Base-by-base conservation (phyloP, 2,888 invertebrate genomes). In the Fabriciana adippe region DNA sequence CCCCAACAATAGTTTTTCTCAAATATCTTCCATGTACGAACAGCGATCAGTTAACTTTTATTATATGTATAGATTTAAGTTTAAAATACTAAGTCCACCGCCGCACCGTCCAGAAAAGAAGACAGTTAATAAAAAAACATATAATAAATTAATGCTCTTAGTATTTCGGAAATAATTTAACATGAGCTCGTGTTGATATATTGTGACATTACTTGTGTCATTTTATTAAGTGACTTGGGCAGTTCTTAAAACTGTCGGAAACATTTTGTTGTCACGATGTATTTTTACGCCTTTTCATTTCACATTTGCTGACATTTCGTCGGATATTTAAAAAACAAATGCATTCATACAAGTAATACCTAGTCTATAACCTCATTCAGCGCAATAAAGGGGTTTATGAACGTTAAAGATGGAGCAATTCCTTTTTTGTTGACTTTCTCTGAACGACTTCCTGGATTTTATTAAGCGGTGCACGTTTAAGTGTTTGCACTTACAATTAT, bases 381-480 rank as follows among this genome's bases (percentile, higher is more conserved):
- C 73, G 70, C 73, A 74, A 48, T 89, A 87, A 88, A 88, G 76
- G 75, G 79, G 79, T 86, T 86, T 84, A 86, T 78, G 82, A 80
- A 84, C 82, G 79, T 84, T 82, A 81, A 82, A 80, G 74, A 79
- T 76, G 73, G 79, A 77, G 79, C 82, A 78, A 84, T 82, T 83
- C 79, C 79, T 78, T 81, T 83, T 16, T 85, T 86, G 86, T 84
- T 80, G 79, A 76, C 79, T 72, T 77, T 76, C 75, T 75, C 75
- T 74, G 73, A 75, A 73, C 73, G 73, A 79, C 81, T 83, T 81
- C 82, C 82, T 79, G 75, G 77, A 79, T 84, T 82, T 77, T 75
- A 76, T 68, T 76, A 72, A 73, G 72, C 67, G 73, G 71, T 62
- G 68, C 64, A 60, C 60, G 66, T 72, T 73, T 26, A 48, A 59